phyloP scores from a whole-genome alignment of 2,888 invertebrate genomes.

The Catocala nupta region DNA sequence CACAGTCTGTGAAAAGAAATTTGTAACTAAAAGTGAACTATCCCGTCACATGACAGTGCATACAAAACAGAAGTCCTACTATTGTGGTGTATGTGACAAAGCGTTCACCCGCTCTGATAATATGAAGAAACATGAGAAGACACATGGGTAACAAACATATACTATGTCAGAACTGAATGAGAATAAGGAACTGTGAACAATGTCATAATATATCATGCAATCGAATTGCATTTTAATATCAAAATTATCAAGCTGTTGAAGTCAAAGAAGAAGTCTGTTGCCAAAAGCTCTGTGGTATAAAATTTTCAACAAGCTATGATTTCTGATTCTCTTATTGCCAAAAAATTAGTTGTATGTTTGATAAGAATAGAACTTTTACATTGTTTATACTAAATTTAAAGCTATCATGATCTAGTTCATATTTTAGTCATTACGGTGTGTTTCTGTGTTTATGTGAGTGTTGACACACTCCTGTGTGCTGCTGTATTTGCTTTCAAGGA shows the following conservation, averaged over 20 bases:
- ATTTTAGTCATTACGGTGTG: slow-evolving; percentile 86
- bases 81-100: slow-evolving; percentile 85
- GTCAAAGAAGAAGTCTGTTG: slow-evolving; percentile 44
- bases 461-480: slow-evolving; percentile 77
- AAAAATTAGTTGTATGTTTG: slow-evolving; percentile 82
- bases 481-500: slow-evolving; percentile 80
- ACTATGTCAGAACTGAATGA: slow-evolving; percentile 46
- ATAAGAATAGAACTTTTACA: slow-evolving; percentile 64
- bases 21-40: slow-evolving; percentile 86
- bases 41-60: slow-evolving; percentile 87
- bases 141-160: slow-evolving; percentile 74
- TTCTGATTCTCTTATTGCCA: slow-evolving; percentile 86
- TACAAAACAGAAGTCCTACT: slow-evolving; percentile 85
- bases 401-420: slow-evolving; percentile 84
- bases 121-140: slow-evolving; percentile 87
- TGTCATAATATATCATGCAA: slow-evolving; percentile 51
- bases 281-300: slow-evolving; percentile 48
- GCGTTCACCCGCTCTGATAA: slow-evolving; percentile 86
- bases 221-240: slow-evolving; percentile 47
- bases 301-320: slow-evolving; percentile 69
- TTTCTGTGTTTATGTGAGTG: slow-evolving; percentile 82
- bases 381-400: slow-evolving; percentile 80
- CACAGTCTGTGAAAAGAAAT: slow-evolving; percentile 85
- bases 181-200: slow-evolving; percentile 50
- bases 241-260: slow-evolving; percentile 40